Percentiles rank a stretch among this genome's conserved stretches.
Conservation (phyloP, 2,113 vertebrate genomes). For the Gambusia holbrooki region DNA sequence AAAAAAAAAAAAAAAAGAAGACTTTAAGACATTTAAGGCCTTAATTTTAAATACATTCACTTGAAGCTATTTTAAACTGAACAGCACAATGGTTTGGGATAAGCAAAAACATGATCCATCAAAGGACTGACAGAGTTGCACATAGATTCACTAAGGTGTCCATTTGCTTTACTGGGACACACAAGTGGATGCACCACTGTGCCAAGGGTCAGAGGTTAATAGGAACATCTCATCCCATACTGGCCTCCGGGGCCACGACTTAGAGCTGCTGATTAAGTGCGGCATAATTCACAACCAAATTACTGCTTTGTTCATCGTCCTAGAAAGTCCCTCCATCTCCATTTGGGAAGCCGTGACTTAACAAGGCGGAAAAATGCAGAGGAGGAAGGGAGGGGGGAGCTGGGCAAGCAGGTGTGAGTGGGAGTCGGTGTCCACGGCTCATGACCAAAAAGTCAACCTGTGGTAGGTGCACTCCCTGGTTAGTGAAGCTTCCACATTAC, state of each 20-base stretch:
- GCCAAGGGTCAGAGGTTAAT: slow-evolving; percentile 76
- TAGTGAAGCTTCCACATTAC: slow-evolving; percentile 57
- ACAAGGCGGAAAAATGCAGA: slow-evolving; percentile 74
- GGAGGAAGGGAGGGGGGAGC: slow-evolving; percentile 30
- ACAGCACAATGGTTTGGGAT: slow-evolving; percentile 18
- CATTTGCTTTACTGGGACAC: slow-evolving; percentile 60
- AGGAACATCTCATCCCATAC: slow-evolving; percentile 67
- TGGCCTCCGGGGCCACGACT: slow-evolving; percentile 68
- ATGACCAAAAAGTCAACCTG: slow-evolving; percentile 64
- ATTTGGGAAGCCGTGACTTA: slow-evolving; percentile 57
- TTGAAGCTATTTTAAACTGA: slow-evolving; percentile 6
- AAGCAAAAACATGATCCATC: slow-evolving; percentile 25
- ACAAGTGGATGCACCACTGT: slow-evolving; percentile 57
- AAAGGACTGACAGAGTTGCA: slow-evolving; percentile 4
- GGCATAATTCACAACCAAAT: slow-evolving; percentile 81
- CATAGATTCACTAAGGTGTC: slow-evolving; percentile 45
- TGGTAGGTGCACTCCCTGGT: slow-evolving; percentile 49
- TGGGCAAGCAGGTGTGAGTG: slow-evolving; percentile 67
- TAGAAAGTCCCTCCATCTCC: slow-evolving; percentile 61
- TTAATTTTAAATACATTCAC: background rate
- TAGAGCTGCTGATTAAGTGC: slow-evolving; percentile 71
- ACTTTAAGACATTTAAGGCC: too few relatives aligned
- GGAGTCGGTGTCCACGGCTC: slow-evolving; percentile 60
- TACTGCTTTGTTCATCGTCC: slow-evolving; percentile 54
- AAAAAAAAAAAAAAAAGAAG: too few relatives aligned